phyloP scores from a whole-genome alignment of 2,888 invertebrate genomes.

The Hydrotaea cyrtoneurina region DNA sequence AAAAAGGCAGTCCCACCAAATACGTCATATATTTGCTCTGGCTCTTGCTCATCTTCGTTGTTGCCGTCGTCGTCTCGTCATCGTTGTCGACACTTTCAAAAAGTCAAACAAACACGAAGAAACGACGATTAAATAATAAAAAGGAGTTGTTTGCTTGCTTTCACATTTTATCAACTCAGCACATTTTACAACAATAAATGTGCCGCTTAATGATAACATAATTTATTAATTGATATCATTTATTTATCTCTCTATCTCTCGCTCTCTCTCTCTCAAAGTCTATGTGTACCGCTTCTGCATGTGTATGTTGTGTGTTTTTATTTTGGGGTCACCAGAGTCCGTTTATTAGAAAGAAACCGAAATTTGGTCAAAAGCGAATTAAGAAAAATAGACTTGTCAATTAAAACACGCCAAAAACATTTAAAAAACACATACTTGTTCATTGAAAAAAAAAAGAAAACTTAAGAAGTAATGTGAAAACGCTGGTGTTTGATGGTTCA shows the following conservation, averaged over 20 bases:
- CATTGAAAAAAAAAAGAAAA: too few species aligned
- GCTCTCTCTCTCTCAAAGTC: background rate
- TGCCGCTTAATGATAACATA: conserved; percentile 36
- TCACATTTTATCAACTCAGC: conserved; percentile 21
- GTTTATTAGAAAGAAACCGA: too few species aligned
- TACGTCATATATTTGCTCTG: conserved; percentile 40
- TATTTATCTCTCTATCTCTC: background rate
- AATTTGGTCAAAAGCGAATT: too few species aligned
- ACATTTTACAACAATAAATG: conserved; percentile 34
- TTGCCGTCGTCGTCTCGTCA: background rate
- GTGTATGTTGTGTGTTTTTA: background rate
- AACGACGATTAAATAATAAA: conserved; percentile 27
- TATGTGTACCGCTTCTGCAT: background rate
- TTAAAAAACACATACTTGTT: too few species aligned
- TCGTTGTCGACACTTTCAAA: conserved; percentile 14
- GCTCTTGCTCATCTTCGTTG: conserved; percentile 23
- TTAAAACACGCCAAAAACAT: too few species aligned
- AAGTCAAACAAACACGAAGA: conserved; percentile 11
- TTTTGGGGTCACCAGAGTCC: too few species aligned
- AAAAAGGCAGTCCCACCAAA: conserved; percentile 12
- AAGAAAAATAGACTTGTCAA: too few species aligned
- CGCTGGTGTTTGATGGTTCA: too few species aligned
- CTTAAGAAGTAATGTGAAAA: too few species aligned
- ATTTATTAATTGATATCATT: conserved; percentile 37
- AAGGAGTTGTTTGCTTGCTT: conserved; percentile 49